Base-by-base conservation (phyloP, 2,888 invertebrate species). In the Sphinx pinastri region DNA sequence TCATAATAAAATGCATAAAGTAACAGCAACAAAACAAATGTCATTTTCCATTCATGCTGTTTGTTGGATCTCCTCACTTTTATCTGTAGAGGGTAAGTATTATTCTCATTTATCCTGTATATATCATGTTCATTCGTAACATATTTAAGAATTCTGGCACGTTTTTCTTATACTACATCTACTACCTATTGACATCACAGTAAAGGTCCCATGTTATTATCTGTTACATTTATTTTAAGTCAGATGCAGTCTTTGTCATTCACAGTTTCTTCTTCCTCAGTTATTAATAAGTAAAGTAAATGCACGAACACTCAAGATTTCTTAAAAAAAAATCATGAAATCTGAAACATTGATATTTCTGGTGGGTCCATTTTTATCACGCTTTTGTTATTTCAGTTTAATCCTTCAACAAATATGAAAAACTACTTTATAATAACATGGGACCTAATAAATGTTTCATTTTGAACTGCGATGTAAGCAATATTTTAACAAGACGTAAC, bases 71-170 rank as follows among this genome's bases (percentile, higher is more conserved):
- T 66, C 25, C 13, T 51, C 25, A 31, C 14, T 16, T 51, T 67
- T 25, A 67, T 13, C 8, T 38, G 1, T 38, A 38, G 5, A 38
- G 8, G 4, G 38, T 51, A 67, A 7, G 25, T 19, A 67, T n/a
- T 54, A 67, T 67, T 38, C 14, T 52, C 25, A 67, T 45, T 54
- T 19, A 12, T 63, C 54, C 52, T 52, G 54, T 71, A 69, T 54
- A 67, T 67, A 58, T 63, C 68, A 68, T 25, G 59, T 69, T 66
- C 51, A 63, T 63, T 49, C 63, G 13, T 63, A 49, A 63, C 47
- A 49, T 60, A 60, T 70, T 38, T 74, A 76, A 70, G 70, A 73
- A 77, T 82, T 92, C 90, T 93, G 93, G 93, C 93, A 93, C 92
- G 84, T 90, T 91, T 88, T 80, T 83, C 85, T 89, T 86, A 89